Evolutionary conservation across 2,888 invertebrate genomes (phyloP), one percentile per base, ranked within the genome.

Genomic region (Drosophila ezoana): DNA sequence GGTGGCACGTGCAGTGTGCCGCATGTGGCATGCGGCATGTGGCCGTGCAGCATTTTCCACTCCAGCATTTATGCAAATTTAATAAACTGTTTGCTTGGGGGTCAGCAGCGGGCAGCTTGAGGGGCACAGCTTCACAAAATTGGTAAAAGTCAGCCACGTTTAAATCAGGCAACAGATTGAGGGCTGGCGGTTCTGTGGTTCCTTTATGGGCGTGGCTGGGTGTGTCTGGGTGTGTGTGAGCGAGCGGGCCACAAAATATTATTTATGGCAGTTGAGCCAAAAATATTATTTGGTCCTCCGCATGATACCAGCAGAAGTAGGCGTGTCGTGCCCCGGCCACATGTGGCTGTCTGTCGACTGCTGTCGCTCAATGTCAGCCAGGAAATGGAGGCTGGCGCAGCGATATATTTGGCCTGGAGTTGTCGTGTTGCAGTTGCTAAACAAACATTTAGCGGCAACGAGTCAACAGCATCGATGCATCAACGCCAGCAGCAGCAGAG

Each of bases 401-500:
- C 58, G 43, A 49, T 72, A 57, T 72, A 76, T 76, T 66, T 53
- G 72, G 60, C 18, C 28, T 40, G 53, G 32, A 37, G 51, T 10
- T 38, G 57, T 60, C 62, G 69, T 48, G 64, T 60, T 87, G 85
- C 81, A 88, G 79, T 83, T 88, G 81, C 88, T 88, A 85, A 88
- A 76, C 88, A 85, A 83, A 85, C 88, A 85, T 83, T 84, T 85
- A 84, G 81, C 76, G 67, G 81, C 73, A 75, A 41, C 61, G 64
- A 86, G 88, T 87, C 86, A 88, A 88, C 84, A 86, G 84, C 83
- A 86, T 84, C 88, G 86, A 80, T 84, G 83, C 86, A 87, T 79
- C 84, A 82, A 76, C 76, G 80, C 77, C 87, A 82, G 77, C 60
- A 56, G 43, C 59, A 68, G 45, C 13, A 47, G 13, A 6, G 43